phyloP scores from a whole-genome alignment of 2,888 invertebrate genomes.

The Drosophila flavopinicola region DNA sequence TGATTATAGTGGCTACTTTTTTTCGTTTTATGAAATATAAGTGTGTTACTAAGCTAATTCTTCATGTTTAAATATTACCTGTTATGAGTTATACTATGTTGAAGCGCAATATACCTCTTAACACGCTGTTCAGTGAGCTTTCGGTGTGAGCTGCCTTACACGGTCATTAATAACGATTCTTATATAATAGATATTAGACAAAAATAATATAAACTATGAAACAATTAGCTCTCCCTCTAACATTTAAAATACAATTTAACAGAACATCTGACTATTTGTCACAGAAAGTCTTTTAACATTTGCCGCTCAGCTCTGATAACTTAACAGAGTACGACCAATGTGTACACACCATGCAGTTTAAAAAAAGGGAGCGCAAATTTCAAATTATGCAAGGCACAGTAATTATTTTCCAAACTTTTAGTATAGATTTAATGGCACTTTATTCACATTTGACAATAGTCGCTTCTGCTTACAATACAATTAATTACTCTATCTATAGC shows the following conservation, averaged over 20 bases:
- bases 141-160: neutral
- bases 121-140: constrained; percentile 1
- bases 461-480: neutral
- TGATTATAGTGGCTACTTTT: too few species aligned
- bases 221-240: neutral
- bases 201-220: too few species aligned
- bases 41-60: too few species aligned
- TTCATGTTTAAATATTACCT: too few species aligned
- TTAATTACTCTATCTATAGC: constrained; percentile 16
- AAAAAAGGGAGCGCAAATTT: constrained; percentile 2
- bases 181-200: too few species aligned
- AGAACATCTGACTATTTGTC: too few species aligned
- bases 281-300: constrained; percentile 3
- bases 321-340: constrained; percentile 29
- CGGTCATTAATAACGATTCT: neutral
- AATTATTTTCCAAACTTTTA: neutral
- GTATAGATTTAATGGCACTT: constrained; percentile 4
- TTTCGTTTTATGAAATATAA: too few species aligned
- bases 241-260: neutral
- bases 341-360: constrained; percentile 20
- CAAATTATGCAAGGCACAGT: neutral
- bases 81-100: constrained; percentile 38
- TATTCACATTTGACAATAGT: constrained; percentile 5
- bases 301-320: neutral
- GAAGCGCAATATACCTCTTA: constrained; percentile 32